Evolutionary conservation across 2,888 invertebrate genomes (phyloP).

Genomic region (Epinotia brunnichana): DNA sequence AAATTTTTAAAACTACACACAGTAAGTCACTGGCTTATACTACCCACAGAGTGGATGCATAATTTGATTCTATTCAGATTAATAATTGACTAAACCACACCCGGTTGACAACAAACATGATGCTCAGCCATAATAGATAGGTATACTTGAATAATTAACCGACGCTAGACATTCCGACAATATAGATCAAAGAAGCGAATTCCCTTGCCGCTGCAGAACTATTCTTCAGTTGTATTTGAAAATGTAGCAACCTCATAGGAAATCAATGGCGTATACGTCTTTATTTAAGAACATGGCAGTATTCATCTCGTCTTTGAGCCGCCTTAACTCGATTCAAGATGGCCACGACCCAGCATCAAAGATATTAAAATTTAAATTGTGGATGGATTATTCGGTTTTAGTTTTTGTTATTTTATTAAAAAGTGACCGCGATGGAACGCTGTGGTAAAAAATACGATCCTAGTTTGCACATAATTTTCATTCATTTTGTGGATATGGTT

Average conservation of each 20-base stretch:
- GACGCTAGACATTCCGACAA: slow-evolving; percentile 10
- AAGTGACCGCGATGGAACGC: background rate
- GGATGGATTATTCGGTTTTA: background rate
- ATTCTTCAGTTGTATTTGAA: background rate
- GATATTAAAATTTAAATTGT: slow-evolving; percentile 37
- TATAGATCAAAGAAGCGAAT: slow-evolving; percentile 33
- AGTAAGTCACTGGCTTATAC: too few species aligned
- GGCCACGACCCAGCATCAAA: slow-evolving; percentile 22
- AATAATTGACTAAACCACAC: background rate
- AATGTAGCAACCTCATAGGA: slow-evolving; percentile 1
- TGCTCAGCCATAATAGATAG: background rate
- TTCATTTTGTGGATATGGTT: background rate
- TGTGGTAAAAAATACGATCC: background rate
- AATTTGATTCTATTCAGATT: background rate
- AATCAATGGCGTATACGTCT: slow-evolving; percentile 9
- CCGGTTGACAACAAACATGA: background rate
- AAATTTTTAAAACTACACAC: too few species aligned
- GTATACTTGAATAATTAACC: background rate
- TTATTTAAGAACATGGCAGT: background rate
- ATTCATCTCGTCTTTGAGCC: slow-evolving; percentile 32
- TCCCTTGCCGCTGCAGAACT: slow-evolving; percentile 26
- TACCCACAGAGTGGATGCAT: background rate
- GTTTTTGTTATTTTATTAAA: background rate
- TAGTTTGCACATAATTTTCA: background rate
- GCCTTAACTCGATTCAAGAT: slow-evolving; percentile 32